Evolutionary conservation across 37 sponge, comb jelly and placozoan genomes (phyloP).

Genomic region (Spongia lamella): DNA sequence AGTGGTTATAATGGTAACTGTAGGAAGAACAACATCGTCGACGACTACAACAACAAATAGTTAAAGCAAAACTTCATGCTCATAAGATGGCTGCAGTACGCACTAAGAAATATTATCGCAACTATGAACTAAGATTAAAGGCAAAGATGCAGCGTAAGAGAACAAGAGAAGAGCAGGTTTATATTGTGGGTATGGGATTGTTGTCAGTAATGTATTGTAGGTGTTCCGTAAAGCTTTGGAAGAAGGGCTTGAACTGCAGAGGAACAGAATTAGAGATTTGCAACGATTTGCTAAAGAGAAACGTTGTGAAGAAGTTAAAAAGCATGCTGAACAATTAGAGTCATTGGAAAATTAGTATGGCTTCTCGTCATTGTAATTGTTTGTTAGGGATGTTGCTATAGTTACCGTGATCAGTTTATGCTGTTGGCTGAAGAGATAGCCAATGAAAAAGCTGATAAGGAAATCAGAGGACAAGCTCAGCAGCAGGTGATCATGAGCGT

Average conservation of each 20-base stretch:
- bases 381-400: background rate
- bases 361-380: background rate
- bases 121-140: constrained; percentile 67
- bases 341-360: constrained; percentile 75
- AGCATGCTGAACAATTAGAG: constrained; percentile 39
- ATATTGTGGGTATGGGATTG: background rate
- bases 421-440: constrained; percentile 59
- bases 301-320: constrained; percentile 15
- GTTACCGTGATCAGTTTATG: constrained; percentile 66
- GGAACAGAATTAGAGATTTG: constrained; percentile 61
- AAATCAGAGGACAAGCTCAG: constrained; percentile 55
- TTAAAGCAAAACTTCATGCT: constrained; percentile 1
- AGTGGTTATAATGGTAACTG: background rate
- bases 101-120: constrained; percentile 59
- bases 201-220: constrained; percentile 1
- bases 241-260: constrained; percentile 64
- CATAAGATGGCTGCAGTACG: constrained; percentile 29
- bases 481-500: constrained; percentile 27
- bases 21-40: constrained; percentile 24
- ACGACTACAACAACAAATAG: background rate
- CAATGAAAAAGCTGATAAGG: constrained; percentile 45
- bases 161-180: constrained; percentile 69
- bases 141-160: constrained; percentile 61
- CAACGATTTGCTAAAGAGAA: constrained; percentile 52
- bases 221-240: constrained; percentile 67